These are phyloP conservation scores for Leucophora obtusa DNA, from an alignment of 2,888 invertebrate genomes.

Conservation along the genomic window DNA sequence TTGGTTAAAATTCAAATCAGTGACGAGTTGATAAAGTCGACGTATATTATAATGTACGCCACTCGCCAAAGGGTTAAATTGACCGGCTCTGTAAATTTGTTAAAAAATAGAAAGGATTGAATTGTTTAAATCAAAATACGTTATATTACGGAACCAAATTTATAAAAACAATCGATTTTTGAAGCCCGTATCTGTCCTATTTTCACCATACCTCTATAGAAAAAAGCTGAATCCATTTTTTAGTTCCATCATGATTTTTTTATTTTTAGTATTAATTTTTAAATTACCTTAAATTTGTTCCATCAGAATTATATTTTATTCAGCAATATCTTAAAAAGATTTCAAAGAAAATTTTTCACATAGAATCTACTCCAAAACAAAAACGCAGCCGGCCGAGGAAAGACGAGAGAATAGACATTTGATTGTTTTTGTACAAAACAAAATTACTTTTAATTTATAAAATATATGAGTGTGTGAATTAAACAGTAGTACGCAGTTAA, in stretches of 20 bases:
- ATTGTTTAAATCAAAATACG: too few relatives aligned
- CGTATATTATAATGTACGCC: too few relatives aligned
- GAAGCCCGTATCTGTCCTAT: too few relatives aligned
- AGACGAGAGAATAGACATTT: conserved; percentile 26
- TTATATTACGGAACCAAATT: too few relatives aligned
- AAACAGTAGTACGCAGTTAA: conserved; percentile 45
- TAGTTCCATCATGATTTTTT: conserved; percentile 30
- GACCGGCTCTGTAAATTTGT: too few relatives aligned
- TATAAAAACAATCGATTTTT: too few relatives aligned
- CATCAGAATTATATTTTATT: conserved; percentile 13
- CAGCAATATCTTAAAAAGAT: conserved; percentile 10
- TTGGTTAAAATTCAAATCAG: too few relatives aligned
- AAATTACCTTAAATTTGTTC: conserved; percentile 45
- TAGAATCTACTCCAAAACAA: not conserved
- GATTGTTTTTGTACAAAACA: conserved; percentile 50
- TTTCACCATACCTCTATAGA: too few relatives aligned
- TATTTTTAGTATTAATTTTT: conserved; percentile 32
- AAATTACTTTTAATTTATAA: conserved; percentile 60
- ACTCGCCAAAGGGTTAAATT: too few relatives aligned
- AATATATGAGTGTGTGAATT: conserved; percentile 49
- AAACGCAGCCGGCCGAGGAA: not conserved
- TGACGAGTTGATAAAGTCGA: too few relatives aligned
- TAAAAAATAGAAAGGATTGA: too few relatives aligned
- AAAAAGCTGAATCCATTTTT: not conserved
- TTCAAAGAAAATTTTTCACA: not conserved